Conservation (phyloP, 2,113 vertebrate species). For the Psilopogon haemacephalus region DNA sequence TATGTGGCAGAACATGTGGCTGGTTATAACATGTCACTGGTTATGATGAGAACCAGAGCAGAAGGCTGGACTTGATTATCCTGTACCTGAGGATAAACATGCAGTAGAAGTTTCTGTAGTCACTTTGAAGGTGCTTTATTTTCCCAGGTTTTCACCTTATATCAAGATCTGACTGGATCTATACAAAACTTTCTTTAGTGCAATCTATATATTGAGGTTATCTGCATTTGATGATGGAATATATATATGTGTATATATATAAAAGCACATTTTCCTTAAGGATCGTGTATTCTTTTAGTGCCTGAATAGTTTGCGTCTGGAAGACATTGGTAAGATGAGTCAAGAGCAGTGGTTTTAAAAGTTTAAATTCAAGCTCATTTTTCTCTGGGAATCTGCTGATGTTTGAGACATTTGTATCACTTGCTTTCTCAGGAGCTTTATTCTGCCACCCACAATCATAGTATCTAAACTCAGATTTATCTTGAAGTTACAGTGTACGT, state of each 20-base stretch:
- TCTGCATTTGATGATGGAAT: neutral
- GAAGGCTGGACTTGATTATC: neutral
- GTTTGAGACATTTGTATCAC: slow-evolving; percentile 35
- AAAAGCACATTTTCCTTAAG: neutral
- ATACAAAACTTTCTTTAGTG: neutral
- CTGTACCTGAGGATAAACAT: neutral
- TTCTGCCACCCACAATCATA: neutral
- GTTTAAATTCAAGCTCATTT: neutral
- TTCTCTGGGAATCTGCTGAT: slow-evolving; percentile 53
- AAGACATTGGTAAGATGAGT: slow-evolving; percentile 34
- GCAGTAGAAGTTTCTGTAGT: neutral
- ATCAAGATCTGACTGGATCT: neutral
- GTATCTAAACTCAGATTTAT: slow-evolving; percentile 14
- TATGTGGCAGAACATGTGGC: neutral
- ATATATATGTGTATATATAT: neutral
- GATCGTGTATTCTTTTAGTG: neutral
- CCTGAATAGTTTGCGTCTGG: slow-evolving; percentile 12
- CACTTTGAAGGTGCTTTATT: neutral
- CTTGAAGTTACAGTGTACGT: neutral
- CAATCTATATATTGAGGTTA: neutral
- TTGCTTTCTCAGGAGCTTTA: slow-evolving; percentile 20
- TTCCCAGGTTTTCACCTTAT: neutral
- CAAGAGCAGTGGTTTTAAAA: slow-evolving; percentile 39
- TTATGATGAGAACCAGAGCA: neutral
- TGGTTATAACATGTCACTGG: neutral